Evolutionary conservation across 2,113 vertebrate genomes (phyloP), one percentile per base, ranked within the genome.

Genomic region (Macrotus californicus): DNA sequence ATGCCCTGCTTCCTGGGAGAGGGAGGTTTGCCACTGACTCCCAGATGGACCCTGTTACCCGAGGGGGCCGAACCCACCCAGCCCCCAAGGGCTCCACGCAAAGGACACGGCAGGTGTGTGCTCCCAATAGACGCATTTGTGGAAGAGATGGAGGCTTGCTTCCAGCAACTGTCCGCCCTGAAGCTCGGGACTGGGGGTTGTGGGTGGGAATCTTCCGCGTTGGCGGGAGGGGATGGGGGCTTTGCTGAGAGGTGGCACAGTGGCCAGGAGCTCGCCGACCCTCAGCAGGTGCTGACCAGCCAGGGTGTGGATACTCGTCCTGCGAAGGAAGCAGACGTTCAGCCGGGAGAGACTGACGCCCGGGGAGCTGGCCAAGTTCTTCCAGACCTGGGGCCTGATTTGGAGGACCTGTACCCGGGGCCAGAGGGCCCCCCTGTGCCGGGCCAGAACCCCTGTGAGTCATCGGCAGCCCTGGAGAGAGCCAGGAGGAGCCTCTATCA

Each of bases 111-210:
- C 34, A 93, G 98, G 67, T 16, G 73, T 46, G 77, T 41, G 0
- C 69, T 95, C 87, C 95, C 97, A 80, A 97, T 97, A 43, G 72
- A 96, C 3, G 96, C 96, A 2, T 96, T 99, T 81, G 89, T 98
- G 96, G 97, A 96, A 93, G 96, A 97, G 77, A 89, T 97, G 5
- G 97, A 97, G 80, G 50, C 93, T 0, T 98, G 97, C 96, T 98
- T 98, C 77, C 98, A 97, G 88, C 97, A 91, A 15, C 98, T 99
- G 84, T 96, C 97, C 95, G n/a, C 24, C 59, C 96, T 98, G 64
- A 48, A 96, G 90, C 95, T 59, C 39, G 98, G 98, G 86, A 97
- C 97, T 4, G 61, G 88, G 61, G 61, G 72, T 6, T 79, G 88
- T 15, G 69, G 18, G 0, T 0, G 10, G 69, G 69, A 76, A 29